Percentiles rank a stretch among this genome's conserved stretches.
Conservation (phyloP, 2,113 vertebrate species). For the Hippoglossus stenolepis region DNA sequence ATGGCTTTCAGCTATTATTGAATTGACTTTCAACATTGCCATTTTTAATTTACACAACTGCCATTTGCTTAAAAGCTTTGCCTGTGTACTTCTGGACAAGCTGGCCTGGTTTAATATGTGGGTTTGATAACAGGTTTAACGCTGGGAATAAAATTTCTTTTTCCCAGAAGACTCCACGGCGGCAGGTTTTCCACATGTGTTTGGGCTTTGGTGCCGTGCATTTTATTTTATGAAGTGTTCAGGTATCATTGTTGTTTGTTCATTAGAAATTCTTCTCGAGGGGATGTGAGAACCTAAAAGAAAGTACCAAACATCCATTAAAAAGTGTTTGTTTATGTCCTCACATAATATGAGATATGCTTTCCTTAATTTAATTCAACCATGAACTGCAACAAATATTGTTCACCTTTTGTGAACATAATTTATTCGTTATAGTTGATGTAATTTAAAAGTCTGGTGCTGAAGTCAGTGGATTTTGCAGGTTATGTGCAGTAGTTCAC, state of each 20-base stretch:
- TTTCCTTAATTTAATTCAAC: neutral
- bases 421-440: neutral
- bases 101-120: constrained; percentile 58
- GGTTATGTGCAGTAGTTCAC: neutral
- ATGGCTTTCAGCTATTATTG: constrained; percentile 70
- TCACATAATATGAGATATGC: neutral
- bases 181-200: constrained; percentile 55
- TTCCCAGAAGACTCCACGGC: constrained; percentile 39
- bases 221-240: constrained; percentile 52
- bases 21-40: constrained; percentile 66
- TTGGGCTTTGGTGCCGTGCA: constrained; percentile 32
- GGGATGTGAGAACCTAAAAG: constrained; percentile 9
- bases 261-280: constrained; percentile 13
- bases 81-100: constrained; percentile 56
- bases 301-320: constrained; percentile 15
- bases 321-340: constrained; percentile 14
- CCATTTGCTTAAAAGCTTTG: constrained; percentile 72
- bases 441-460: neutral
- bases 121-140: constrained; percentile 66
- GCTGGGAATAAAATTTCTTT: constrained; percentile 67
- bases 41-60: constrained; percentile 64
- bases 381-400: neutral
- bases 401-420: no score
- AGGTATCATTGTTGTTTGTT: constrained; percentile 52
- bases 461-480: no score